Conservation (phyloP, 2,797 vertebrate genomes). For the Neosilurus hyrtlii region DNA sequence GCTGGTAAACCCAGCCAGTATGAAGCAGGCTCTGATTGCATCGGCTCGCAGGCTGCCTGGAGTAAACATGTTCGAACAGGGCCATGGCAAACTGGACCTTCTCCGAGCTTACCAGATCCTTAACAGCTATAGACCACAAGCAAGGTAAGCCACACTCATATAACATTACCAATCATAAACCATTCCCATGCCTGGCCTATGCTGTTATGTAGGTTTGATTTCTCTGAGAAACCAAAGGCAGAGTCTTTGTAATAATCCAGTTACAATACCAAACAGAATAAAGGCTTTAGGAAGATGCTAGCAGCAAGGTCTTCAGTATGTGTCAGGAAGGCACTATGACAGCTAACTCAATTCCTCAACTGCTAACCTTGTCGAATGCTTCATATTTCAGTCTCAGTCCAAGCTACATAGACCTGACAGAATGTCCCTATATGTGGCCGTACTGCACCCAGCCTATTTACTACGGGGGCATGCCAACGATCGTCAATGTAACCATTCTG, state of each 20-base stretch:
- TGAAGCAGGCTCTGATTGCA: constrained; percentile 97
- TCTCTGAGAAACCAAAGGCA: neutral
- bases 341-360: neutral
- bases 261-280: neutral
- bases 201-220: neutral
- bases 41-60: constrained; percentile 94
- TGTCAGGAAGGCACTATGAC: neutral
- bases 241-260: neutral
- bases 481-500: constrained; percentile 95
- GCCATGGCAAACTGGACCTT: constrained; percentile 95
- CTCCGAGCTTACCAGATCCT: constrained; percentile 96
- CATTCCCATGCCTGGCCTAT: neutral
- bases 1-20: constrained; percentile 94
- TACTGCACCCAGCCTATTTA: constrained; percentile 99
- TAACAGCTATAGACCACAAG: constrained; percentile 96
- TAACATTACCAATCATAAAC: neutral
- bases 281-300: neutral
- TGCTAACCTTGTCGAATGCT: constrained; percentile 21
- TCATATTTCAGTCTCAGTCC: constrained; percentile 84
- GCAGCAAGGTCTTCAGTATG: neutral
- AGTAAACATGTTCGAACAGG: constrained; percentile 99
- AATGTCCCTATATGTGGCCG: constrained; percentile 99
- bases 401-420: constrained; percentile 95
- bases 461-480: constrained; percentile 97
- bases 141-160: constrained; percentile 76